Evolutionary conservation across 2,888 invertebrate genomes (phyloP), one percentile per base, ranked within the genome.

Genomic region (Xylota sylvarum): DNA sequence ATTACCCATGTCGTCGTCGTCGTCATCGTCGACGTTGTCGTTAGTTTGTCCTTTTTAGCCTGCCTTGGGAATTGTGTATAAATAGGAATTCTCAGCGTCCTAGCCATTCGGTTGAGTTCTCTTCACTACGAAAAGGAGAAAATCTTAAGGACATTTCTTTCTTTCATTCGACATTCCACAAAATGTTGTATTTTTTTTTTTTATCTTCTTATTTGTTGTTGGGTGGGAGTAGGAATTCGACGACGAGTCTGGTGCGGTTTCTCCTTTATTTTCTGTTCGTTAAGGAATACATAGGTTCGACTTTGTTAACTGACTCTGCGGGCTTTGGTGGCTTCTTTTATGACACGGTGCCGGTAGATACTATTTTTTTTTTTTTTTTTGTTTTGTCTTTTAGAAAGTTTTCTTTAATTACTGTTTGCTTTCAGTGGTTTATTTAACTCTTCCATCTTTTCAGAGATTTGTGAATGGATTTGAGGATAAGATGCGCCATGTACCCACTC

Each of bases 361-460:
- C n/a, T 43, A 30, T 69, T 37, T 74, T 69, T 48, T 69, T 55
- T 32, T 19, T 23, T 58, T 9, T 48, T 9, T 52, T 64, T 40
- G 12, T 12, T n/a, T n/a, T n/a, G n/a, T n/a, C n/a, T n/a, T n/a
- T n/a, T n/a, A n/a, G 10, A 81, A 86, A 77, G 48, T 72, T 81
- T 86, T 73, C 85, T 77, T 86, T 86, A 86, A 86, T 86, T 86
- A 86, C 72, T 81, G 85, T 81, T 86, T 81, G 81, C 85, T 86
- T 81, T 86, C 50, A 81, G 76, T 79, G 85, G 81, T 72, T 86
- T 77, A 67, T 67, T 81, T 77, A 72, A 74, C 67, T 81, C 81
- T 77, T 81, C 60, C 48, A 81, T 86, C 81, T 77, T 72, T 81
- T 81, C 48, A 73, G 48, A 56, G 30, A 65, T 80, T 70, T 78